Base-by-base conservation (phyloP, 2,797 vertebrate genomes). In the Microctenopoma steveboyesi region DNA sequence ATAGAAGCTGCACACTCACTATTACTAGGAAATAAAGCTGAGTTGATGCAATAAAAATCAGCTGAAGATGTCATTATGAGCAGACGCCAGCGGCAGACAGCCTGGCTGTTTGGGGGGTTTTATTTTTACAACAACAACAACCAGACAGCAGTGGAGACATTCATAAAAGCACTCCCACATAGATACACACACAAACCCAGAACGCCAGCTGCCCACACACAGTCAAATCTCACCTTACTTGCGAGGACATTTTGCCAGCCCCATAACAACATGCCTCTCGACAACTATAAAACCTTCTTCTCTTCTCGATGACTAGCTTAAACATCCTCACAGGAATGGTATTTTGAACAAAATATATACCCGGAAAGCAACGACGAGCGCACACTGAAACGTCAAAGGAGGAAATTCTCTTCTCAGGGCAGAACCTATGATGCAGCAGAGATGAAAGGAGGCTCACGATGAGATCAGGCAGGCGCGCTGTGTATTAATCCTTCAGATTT, bases 81-180 rank as follows among this genome's bases (percentile, higher is more conserved):
- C 48, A 33, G 47, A 79, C 72, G 63, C 50, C 48, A 65, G 78
- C 85, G 83, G 59, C 78, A 88, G 87, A 81, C 85, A 81, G 83
- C 64, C 78, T 72, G 77, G 71, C 71, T 70, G 45, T 62, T 75
- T 53, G 28, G 42, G 28, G 10, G 4, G 2, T 30, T 30, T 30
- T 30, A 25, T 18, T 45, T 14, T 25, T 18, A 54, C 54, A 45
- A n/a, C 12, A 3, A 55, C 52, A 74, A 67, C 61, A 51, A 61
- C 58, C 58, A 64, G 69, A 70, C 66, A 22, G 72, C 59, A 66
- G 50, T 7, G 25, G 65, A 78, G 69, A 85, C 61, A 7, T 64
- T 77, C 13, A 30, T 71, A 70, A 79, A 75, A 43, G 60, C 22
- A 59, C 52, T 49, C 22, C 27, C 51, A 79, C 22, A 64, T 13